These are phyloP conservation scores for Platichthys flesus DNA, from an alignment of 2,113 vertebrate species.

Conservation along the genomic window DNA sequence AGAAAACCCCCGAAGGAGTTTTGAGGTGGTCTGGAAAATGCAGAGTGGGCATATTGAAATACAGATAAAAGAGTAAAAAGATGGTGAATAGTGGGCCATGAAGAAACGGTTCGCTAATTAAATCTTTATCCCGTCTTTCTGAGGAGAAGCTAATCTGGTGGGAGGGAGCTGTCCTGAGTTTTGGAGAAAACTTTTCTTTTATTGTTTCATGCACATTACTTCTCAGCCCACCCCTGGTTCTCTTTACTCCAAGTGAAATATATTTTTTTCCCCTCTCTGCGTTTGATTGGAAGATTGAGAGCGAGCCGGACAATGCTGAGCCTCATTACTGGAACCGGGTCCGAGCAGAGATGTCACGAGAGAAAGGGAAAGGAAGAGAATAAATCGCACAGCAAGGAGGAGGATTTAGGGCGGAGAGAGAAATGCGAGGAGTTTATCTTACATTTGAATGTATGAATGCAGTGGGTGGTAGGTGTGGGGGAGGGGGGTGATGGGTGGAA, in stretches of 20 bases:
- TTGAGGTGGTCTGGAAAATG: constrained; percentile 72
- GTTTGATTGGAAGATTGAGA: constrained; percentile 64
- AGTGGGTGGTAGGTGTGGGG: constrained; percentile 44
- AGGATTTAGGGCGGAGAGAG: constrained; percentile 50
- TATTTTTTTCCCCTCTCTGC: constrained; percentile 1
- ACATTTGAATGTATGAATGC: constrained; percentile 68
- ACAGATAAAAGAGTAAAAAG: constrained; percentile 62
- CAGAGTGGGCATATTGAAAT: constrained; percentile 68
- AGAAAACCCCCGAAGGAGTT: constrained; percentile 22
- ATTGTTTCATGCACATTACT: constrained; percentile 51
- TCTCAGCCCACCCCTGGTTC: constrained; percentile 65
- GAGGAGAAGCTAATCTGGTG: constrained; percentile 71
- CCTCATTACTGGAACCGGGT: constrained; percentile 65
- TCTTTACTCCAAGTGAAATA: constrained; percentile 45
- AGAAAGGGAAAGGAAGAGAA: constrained; percentile 19
- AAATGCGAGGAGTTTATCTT: constrained; percentile 52
- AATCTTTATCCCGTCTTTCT: constrained; percentile 70
- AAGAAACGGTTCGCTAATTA: constrained; percentile 71
- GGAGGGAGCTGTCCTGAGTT: constrained; percentile 56
- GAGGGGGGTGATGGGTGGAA: constrained; percentile 22
- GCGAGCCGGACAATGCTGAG: constrained; percentile 61
- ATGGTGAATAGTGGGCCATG: constrained; percentile 43
- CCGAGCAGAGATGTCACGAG: constrained; percentile 50
- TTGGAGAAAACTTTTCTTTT: constrained; percentile 47
- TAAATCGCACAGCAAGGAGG: constrained; percentile 55